Conservation (phyloP, 2,113 vertebrate species). For the Hippocampus guttulatus region DNA sequence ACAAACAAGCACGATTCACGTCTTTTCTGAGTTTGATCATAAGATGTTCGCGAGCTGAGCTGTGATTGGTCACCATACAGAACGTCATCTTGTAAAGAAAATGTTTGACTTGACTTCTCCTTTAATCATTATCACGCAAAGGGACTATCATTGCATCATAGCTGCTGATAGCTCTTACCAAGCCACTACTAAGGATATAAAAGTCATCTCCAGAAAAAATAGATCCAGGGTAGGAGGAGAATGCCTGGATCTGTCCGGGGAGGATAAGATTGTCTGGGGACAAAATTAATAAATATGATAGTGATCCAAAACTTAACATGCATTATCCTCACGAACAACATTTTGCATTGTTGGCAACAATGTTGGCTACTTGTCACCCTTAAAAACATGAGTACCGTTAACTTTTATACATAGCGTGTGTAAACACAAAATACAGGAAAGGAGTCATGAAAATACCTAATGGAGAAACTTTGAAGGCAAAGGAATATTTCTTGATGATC, state of each 20-base stretch:
- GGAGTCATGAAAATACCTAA: constrained; percentile 57
- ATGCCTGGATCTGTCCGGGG: constrained; percentile 77
- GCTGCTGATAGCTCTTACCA: constrained; percentile 76
- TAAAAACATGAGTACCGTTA: not conserved
- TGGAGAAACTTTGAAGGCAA: constrained; percentile 74
- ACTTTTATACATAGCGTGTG: not conserved
- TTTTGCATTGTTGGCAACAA: not conserved
- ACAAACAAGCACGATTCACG: too few relatives aligned
- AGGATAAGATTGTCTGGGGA: constrained; percentile 64
- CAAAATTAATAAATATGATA: not conserved
- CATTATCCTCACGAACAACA: not conserved
- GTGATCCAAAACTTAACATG: not conserved
- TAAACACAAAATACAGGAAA: not conserved
- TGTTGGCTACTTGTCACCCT: not conserved
- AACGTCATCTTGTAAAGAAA: too few relatives aligned
- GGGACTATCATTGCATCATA: not conserved
- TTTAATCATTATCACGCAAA: not conserved
- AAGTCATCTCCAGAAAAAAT: constrained; percentile 95
- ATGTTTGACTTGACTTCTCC: not conserved
- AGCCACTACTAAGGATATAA: constrained; percentile 87
- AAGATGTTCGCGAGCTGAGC: too few relatives aligned
- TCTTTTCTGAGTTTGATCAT: too few relatives aligned
- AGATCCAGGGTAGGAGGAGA: constrained; percentile 90
- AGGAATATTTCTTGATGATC: constrained; percentile 86
- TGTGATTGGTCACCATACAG: too few relatives aligned